Evolutionary conservation across 92 coral and sea anemone genomes (phyloP), one percentile per base, ranked within the genome.

Genomic region (Zoanthus sociatus): DNA sequence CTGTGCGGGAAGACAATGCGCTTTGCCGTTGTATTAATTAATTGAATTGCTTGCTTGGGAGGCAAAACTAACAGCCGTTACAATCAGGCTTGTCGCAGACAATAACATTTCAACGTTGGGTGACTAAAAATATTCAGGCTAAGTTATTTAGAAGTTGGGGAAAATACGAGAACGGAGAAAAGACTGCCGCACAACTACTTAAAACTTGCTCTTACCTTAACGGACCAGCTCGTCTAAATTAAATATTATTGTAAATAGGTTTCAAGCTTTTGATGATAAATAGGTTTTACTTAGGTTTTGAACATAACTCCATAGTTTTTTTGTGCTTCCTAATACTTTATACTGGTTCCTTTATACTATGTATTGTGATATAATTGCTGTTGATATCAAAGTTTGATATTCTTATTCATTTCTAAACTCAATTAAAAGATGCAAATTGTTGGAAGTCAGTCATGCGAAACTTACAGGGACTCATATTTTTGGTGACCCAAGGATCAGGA

Each of bases 81-180:
- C 77, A 33, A 58, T 47, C 75, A 61, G 89, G 73, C 89, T 86
- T 47, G 75, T 86, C 4, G 76, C 84, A 3, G 66, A 86, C 16
- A 31, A 51, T 9, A 86, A 77, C 37, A 74, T 76, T 71, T 20
- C 89, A 86, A 45, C 60, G 89, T 7, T 42, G 51, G 53, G 54
- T 55, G n/a, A 75, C 32, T 61, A 75, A 73, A 16, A 55, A 37
- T 21, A 45, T 85, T n/a, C 83, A 85, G 51, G 73, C 71, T 21
- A 72, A 20, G n/a, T 18, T 84, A 14, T 18, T 84, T 21, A 15
- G 32, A 4, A 26, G 16, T 10, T 84, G 83, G 88, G 71, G 20
- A 16, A 56, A 83, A 9, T 83, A 68, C 47, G 55, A 44, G 51
- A 75, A 37, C 31, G 18, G 54, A 31, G 26, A 73, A 18, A 84